Evolutionary conservation across 2,113 vertebrate species (phyloP), one percentile per base, ranked within the genome.

Genomic region (Crotalus tigris): DNA sequence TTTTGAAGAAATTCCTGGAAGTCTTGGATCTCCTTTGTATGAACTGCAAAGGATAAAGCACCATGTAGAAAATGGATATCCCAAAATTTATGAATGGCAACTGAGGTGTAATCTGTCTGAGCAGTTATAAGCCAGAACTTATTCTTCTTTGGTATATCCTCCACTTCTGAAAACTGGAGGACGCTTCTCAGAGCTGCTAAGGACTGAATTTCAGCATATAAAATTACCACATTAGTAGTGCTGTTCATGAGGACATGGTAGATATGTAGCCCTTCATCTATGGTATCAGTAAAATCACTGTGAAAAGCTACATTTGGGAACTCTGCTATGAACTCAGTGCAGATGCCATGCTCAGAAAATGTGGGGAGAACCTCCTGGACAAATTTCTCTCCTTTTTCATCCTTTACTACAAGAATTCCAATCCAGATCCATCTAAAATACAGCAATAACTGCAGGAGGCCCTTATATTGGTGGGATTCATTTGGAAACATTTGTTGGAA

Each of bases 151-250:
- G 9, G 59, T 29, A 11, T 29, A 61, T 29, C 24, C 9, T 61
- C 9, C 59, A 61, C 24, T 61, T 29, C 59, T 61, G 59, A 61
- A 61, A 29, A 29, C 3, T 29, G 59, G 3, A 61, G 59, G 1
- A 61, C 4, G 4, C 1, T 61, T 61, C 59, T 61, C 26, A 61
- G 59, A 29, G 0, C 0, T 29, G 26, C 0, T 29, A 61, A 1
- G 26, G 59, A 61, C 10, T 61, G 3, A 61, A 0, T 61, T 61
- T 29, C 59, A 61, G 10, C 59, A 61, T 64, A 64, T 64, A 61
- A 11, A 9, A 64, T 12, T 1, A 64, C 0, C 59, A 64, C 59
- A 29, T 64, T 64, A 9, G 59, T 26, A 12, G 59, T 64, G 59
- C 59, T 64, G 1, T 29, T 64, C 59, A 64, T 64, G 59, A 64